Conservation (phyloP, 2,888 invertebrate genomes). For the Cryptophagus acutangulus region DNA sequence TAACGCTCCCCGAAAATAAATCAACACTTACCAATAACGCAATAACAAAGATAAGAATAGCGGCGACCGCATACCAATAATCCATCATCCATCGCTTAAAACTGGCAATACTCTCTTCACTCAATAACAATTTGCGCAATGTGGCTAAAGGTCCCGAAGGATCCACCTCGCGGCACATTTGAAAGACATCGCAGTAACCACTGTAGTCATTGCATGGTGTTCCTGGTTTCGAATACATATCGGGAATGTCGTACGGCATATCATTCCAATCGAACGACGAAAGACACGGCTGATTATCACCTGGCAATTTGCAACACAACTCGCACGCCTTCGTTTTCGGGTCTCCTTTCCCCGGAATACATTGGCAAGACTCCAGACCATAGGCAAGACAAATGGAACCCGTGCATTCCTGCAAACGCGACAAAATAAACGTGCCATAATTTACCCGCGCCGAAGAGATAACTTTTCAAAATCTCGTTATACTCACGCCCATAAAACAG, state of each 20-base stretch:
- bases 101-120: slow-evolving; percentile 84
- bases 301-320: slow-evolving; percentile 84
- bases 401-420: slow-evolving; percentile 81
- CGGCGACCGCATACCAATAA: slow-evolving; percentile 86
- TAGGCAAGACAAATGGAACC: slow-evolving; percentile 97
- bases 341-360: slow-evolving; percentile 73
- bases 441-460: neutral
- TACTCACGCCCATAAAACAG: slow-evolving; percentile 89
- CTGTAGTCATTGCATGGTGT: slow-evolving; percentile 90
- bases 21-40: slow-evolving; percentile 70
- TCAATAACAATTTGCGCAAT: slow-evolving; percentile 75
- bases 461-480: neutral
- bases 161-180: slow-evolving; percentile 85
- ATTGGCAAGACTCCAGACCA: slow-evolving; percentile 93
- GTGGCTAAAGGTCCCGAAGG: slow-evolving; percentile 90
- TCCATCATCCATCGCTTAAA: slow-evolving; percentile 82
- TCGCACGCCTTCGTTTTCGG: slow-evolving; percentile 84
- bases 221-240: slow-evolving; percentile 89
- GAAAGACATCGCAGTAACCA: slow-evolving; percentile 72
- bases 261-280: slow-evolving; percentile 90
- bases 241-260: slow-evolving; percentile 84
- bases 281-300: slow-evolving; percentile 74
- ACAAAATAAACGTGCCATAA: too few relatives aligned
- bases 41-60: slow-evolving; percentile 68
- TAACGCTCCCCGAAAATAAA: neutral